These are phyloP conservation scores for Parauchenoglanis punctatus DNA, from an alignment of 2,797 vertebrate genomes.

Conservation along the genomic window DNA sequence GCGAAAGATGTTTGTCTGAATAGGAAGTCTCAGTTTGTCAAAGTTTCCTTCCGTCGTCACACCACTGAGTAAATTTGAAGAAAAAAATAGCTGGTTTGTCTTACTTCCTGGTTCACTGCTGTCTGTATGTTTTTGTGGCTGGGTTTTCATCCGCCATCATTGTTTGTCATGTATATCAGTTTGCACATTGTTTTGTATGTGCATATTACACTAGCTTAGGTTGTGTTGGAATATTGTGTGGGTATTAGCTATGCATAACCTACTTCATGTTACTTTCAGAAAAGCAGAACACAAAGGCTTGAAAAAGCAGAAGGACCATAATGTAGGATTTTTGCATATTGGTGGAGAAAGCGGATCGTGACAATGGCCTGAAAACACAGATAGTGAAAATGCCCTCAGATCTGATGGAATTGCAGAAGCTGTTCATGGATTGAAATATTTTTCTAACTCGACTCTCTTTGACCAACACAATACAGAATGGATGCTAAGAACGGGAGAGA, in stretches of 20 bases:
- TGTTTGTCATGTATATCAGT: not conserved
- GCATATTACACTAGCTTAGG: not conserved
- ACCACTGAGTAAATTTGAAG: not conserved
- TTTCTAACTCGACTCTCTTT: conserved; percentile 52
- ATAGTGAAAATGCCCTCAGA: not conserved
- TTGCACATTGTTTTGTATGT: not conserved
- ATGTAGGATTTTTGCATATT: not conserved
- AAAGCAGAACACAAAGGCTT: conserved; percentile 10
- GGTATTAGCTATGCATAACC: not conserved
- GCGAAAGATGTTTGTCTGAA: conserved; percentile 2
- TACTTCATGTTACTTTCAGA: not conserved
- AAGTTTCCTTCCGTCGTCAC: conserved; percentile 9
- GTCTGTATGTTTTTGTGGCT: not conserved
- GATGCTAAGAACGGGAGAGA: conserved; percentile 13
- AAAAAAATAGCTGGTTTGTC: not conserved
- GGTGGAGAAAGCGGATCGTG: not conserved
- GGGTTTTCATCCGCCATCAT: not conserved
- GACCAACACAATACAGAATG: conserved; percentile 45
- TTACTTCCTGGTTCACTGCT: conserved; percentile 4
- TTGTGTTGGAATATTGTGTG: not conserved
- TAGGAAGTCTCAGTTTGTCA: conserved; percentile 15
- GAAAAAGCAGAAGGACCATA: not conserved
- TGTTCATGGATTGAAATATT: conserved; percentile 17
- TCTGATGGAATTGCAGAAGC: not conserved
- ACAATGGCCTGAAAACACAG: not conserved